A percentile compares a stretch with the other conserved stretches of the same genome.
Evolutionary conservation across 2,888 invertebrate genomes (phyloP).

Genomic region (Hesperia comma): DNA sequence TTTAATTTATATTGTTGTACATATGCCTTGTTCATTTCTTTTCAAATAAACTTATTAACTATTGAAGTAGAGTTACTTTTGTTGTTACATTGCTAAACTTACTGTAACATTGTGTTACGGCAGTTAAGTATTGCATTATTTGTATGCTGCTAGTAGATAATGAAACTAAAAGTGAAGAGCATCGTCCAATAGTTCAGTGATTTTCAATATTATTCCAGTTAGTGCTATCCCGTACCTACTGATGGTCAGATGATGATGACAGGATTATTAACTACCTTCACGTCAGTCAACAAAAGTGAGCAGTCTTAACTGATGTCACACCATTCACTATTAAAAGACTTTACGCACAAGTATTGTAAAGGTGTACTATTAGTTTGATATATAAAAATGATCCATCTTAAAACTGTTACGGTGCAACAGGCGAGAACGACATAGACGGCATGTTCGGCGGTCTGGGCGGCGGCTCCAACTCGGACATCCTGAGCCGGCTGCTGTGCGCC

Average conservation of each 20-base stretch:
- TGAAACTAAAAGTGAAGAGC: too few relatives aligned
- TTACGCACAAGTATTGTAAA: too few relatives aligned
- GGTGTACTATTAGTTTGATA: too few relatives aligned
- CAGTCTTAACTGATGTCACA: too few relatives aligned
- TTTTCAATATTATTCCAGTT: too few relatives aligned
- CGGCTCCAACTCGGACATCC: slow-evolving; percentile 56
- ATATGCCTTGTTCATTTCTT: neutral
- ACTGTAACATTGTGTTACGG: neutral
- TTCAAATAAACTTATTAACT: slow-evolving; percentile 2
- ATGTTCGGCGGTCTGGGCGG: slow-evolving; percentile 45
- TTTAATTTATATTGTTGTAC: slow-evolving; percentile 6
- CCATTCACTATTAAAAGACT: too few relatives aligned
- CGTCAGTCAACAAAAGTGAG: too few relatives aligned
- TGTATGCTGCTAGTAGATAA: neutral
- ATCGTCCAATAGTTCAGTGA: too few relatives aligned
- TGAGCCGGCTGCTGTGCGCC: slow-evolving; percentile 66
- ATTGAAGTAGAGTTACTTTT: neutral
- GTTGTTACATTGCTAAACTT: neutral
- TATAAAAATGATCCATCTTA: neutral
- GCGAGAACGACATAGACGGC: slow-evolving; percentile 75
- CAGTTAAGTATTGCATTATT: slow-evolving; percentile 11
- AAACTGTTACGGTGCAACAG: slow-evolving; percentile 47
- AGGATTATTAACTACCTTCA: too few relatives aligned
- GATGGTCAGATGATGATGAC: too few relatives aligned
- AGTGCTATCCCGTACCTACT: too few relatives aligned